Base-by-base conservation (phyloP, 2,113 vertebrate genomes). In the Mobula birostris region DNA sequence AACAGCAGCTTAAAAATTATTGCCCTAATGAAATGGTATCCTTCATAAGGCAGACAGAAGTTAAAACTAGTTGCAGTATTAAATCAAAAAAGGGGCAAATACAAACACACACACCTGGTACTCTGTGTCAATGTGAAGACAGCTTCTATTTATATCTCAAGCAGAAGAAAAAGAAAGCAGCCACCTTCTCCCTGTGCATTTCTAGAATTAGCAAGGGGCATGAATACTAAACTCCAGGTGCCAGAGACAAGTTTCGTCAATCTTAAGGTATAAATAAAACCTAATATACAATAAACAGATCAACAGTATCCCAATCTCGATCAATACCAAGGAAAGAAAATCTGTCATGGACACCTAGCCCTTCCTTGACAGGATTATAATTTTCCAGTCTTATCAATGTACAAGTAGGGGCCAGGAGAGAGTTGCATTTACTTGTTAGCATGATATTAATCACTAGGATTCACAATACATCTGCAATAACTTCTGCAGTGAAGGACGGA, bases 91-190 rank as follows among this genome's bases (percentile, higher is more conserved):
- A 61, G 85, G 29, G 58, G 61, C 63, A 63, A 87, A 61, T 27
- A 61, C 83, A 87, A 40, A 83, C 80, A 85, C 0, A 74, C 27
- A 66, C 85, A 88, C 85, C 85, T 88, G 85, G 58, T 88, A 88
- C 61, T 66, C 61, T 27, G 12, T 7, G 85, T 88, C 85, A 88
- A 12, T 29, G 27, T 32, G 85, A 66, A 66, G 85, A 66, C 85
- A 66, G 85, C 5, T 66, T 88, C 85, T 88, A 88, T 88, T 66
- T 88, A 66, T 66, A 66, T 88, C 61, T 5, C 61, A 63, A 88
- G 61, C 61, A 32, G 29, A n/a, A 32, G 85, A 14, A 66, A 12
- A 17, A 88, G 85, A 19, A 88, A 66, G n/a, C 29, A 66, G 19
- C 29, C 48, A 85, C 21, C 82, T 58, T 85, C 48, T 29, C 48